Percentiles rank a stretch among this genome's conserved stretches.
Evolutionary conservation across 1,140 invertebrate genomes (phyloP).

Genomic region (Andrena cerasifolii): DNA sequence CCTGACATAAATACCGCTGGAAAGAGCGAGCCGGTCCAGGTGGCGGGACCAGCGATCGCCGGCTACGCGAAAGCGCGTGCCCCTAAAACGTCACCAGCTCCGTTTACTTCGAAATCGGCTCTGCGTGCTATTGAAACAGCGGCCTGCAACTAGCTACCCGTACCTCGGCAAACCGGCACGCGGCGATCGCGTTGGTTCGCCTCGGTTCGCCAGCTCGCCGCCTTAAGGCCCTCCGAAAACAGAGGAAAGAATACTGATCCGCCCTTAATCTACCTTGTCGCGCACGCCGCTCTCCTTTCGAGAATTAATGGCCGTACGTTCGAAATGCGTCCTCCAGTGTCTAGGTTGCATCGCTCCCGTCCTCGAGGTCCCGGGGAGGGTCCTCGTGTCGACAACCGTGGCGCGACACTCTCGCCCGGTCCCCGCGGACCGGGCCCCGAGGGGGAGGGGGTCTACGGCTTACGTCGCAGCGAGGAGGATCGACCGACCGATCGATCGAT

Average conservation of each 20-base stretch:
- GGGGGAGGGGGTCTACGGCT: conserved; percentile 11
- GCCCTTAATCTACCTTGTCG: conserved; percentile 44
- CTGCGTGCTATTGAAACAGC: too few relatives aligned
- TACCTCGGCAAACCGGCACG: neutral
- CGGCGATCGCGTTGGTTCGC: conserved; percentile 17
- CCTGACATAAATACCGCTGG: too few relatives aligned
- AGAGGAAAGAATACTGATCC: conserved; percentile 50
- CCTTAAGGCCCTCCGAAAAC: conserved; percentile 24
- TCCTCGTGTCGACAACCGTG: neutral
- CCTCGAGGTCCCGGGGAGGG: neutral
- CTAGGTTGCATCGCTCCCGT: neutral
- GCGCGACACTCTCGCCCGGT: too few relatives aligned
- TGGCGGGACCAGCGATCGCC: too few relatives aligned
- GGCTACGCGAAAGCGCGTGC: too few relatives aligned
- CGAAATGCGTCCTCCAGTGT: neutral
- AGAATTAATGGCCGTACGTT: neutral
- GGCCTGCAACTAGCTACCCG: too few relatives aligned
- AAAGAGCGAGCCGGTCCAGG: too few relatives aligned
- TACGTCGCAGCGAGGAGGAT: conserved; percentile 8
- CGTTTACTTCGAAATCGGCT: too few relatives aligned
- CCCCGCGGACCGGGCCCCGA: too few relatives aligned
- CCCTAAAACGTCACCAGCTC: too few relatives aligned
- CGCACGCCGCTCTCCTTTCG: neutral
- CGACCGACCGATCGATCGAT: conserved; percentile 37
- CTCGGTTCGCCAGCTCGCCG: conserved; percentile 9